Conservation (phyloP, 2,113 vertebrate species). For the Thymallus thymallus region DNA sequence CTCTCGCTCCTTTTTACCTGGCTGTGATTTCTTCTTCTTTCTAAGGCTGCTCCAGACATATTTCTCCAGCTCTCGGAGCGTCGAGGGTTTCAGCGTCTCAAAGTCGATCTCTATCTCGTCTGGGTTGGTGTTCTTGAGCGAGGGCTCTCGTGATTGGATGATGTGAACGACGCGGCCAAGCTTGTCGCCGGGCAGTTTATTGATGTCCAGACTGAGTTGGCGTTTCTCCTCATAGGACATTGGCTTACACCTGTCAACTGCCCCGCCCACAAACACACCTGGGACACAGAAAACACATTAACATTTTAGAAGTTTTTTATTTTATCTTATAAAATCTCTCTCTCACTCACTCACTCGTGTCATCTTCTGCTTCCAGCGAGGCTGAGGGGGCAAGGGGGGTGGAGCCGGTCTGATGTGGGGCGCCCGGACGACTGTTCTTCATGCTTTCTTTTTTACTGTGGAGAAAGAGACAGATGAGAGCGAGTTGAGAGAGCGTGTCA, state of each 20-base stretch:
- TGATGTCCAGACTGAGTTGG: conserved; percentile 92
- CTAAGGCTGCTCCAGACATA: conserved; percentile 88
- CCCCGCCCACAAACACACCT: conserved; percentile 32
- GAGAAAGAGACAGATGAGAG: conserved; percentile 22
- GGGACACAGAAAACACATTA: background rate
- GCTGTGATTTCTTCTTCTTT: conserved; percentile 81
- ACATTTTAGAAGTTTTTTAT: background rate
- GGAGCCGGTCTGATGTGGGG: conserved; percentile 35
- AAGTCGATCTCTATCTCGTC: conserved; percentile 97
- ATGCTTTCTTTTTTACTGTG: conserved; percentile 82
- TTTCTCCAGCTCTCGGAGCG: conserved; percentile 85
- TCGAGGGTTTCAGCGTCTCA: conserved; percentile 90
- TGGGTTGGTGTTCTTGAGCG: conserved; percentile 89
- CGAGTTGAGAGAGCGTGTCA: background rate
- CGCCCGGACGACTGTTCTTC: conserved; percentile 73
- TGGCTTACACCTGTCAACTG: conserved; percentile 76
- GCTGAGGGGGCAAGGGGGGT: conserved; percentile 62
- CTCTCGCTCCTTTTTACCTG: conserved; percentile 62
- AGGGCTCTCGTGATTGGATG: conserved; percentile 87
- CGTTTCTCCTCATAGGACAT: conserved; percentile 95
- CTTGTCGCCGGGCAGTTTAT: conserved; percentile 89
- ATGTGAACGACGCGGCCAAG: conserved; percentile 90
- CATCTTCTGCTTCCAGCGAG: conserved; percentile 81
- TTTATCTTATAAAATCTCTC: no score
- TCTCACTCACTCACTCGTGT: conserved; percentile 41